Percentiles rank a stretch among this genome's conserved stretches.
Evolutionary conservation across 2,888 invertebrate species (phyloP).

Genomic region (Hylaea fasciaria): DNA sequence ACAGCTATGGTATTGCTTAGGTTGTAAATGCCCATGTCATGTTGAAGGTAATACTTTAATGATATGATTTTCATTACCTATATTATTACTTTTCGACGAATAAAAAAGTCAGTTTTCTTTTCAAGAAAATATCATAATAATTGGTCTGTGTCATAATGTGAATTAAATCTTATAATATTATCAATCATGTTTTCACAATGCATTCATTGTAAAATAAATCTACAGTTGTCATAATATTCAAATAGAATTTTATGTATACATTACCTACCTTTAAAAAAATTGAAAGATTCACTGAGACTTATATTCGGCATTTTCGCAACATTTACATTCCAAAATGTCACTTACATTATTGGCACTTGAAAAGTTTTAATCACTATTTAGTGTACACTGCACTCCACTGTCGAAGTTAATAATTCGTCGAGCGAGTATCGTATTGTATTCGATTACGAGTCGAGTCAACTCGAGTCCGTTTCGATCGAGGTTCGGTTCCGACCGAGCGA

Average conservation of each 20-base stretch:
- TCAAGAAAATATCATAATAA: too few relatives aligned
- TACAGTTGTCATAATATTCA: background rate
- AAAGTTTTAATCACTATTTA: slow-evolving; percentile 50
- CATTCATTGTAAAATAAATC: too few relatives aligned
- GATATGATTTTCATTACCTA: too few relatives aligned
- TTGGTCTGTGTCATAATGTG: too few relatives aligned
- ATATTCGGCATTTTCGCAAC: slow-evolving; percentile 27
- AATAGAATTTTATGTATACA: background rate
- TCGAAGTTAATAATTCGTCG: slow-evolving; percentile 28
- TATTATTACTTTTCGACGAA: too few relatives aligned
- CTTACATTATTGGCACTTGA: slow-evolving; percentile 30
- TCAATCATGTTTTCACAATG: too few relatives aligned
- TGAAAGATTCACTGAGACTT: slow-evolving; percentile 8
- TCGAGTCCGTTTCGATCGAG: slow-evolving; percentile 19
- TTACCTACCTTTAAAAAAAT: slow-evolving; percentile 35
- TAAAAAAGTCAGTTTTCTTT: too few relatives aligned
- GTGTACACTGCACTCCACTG: slow-evolving; percentile 77
- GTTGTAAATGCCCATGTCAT: too few relatives aligned
- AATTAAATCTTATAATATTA: too few relatives aligned
- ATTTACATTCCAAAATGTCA: slow-evolving; percentile 36
- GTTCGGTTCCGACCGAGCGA: slow-evolving; percentile 41
- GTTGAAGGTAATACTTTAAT: too few relatives aligned
- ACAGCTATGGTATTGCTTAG: too few relatives aligned
- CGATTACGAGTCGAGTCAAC: slow-evolving; percentile 27
- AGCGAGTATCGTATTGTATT: slow-evolving; percentile 25